Evolutionary conservation across 2,888 invertebrate genomes (phyloP), one percentile per base, ranked within the genome.

Genomic region (Pristionchus exspectatus): DNA sequence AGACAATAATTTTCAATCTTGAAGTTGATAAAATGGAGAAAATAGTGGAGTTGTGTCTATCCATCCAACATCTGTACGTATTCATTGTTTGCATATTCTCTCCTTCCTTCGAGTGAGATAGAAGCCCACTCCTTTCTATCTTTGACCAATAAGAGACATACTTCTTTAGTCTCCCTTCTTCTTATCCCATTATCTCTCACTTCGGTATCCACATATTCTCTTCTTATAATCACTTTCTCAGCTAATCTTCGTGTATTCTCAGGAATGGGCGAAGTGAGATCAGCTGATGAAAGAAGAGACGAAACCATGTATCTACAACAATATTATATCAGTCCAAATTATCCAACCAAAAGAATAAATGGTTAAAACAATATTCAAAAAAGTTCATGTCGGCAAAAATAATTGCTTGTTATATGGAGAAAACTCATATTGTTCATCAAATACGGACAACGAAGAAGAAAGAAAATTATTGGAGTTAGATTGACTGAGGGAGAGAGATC

Each of bases 161-260:
- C 44, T 50, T 1, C 9, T 50, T 50, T 86, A 18, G 3, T 87
- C 38, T 54, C 69, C 87, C 69, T 44, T 44, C 24, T 21, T 38
- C 56, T 12, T 1, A 30, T 72, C 18, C 16, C 72, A 30, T 24
- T 72, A 18, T 16, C 16, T 27, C 88, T 59, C 30, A 88, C 88
- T 30, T 81, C 27, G 9, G 27, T 77, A 77, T 77, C 88, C 16
- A 88, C n/a, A 38, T 27, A 88, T 30, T 27, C n/a, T 27, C 24
- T 24, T 16, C 16, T 21, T 33, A 88, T 54, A 12, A 4, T n/a
- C 0, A 93, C 93, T 18, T 91, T 85, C 24, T 91, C 90, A 21
- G 91, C 90, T n/a, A 93, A 77, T 84, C 92, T 92, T 33, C 92
- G 72, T 9, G 91, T 91, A 54, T 93, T 93, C 63, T 93, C 93